A percentile compares a stretch with the other conserved stretches of the same genome.
phyloP scores from a whole-genome alignment of 2,888 invertebrate species.

The Tolmerus cingulatus region DNA sequence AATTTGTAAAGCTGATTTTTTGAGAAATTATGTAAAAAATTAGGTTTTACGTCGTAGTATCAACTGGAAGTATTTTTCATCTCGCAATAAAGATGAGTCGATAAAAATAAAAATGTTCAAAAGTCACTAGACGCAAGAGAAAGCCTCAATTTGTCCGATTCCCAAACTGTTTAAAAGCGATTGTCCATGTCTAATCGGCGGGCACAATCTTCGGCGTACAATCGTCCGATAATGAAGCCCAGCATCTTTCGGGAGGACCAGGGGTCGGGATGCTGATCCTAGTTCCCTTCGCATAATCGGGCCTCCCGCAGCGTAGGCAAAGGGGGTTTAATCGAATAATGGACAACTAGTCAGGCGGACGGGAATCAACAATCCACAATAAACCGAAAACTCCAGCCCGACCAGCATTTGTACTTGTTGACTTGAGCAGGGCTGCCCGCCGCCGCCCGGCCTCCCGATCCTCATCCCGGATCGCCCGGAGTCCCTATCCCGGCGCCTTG shows the following conservation, averaged over 20 bases:
- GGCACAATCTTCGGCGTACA: background rate
- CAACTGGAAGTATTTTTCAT: too few relatives aligned
- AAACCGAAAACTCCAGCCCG: slow-evolving; percentile 1
- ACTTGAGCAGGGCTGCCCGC: background rate
- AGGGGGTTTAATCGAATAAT: slow-evolving; percentile 22
- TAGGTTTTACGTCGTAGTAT: too few relatives aligned
- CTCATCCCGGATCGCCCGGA: background rate
- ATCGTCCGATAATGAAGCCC: background rate
- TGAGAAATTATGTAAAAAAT: too few relatives aligned
- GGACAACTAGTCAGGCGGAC: slow-evolving; percentile 27
- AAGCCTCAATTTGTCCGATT: background rate
- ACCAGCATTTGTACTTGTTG: slow-evolving; percentile 27
- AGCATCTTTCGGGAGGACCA: background rate
- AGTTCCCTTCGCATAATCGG: background rate
- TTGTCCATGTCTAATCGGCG: background rate
- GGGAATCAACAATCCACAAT: slow-evolving; percentile 20
- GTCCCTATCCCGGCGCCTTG: background rate
- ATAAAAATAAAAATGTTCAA: background rate
- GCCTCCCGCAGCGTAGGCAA: slow-evolving; percentile 3
- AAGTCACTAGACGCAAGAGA: background rate
- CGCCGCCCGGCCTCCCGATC: too few relatives aligned
- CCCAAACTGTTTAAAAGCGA: background rate
- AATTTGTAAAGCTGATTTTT: too few relatives aligned
- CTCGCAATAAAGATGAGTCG: background rate
- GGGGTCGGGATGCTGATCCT: background rate